Evolutionary conservation across 2,888 invertebrate genomes (phyloP).

Genomic region (Autographa pulchrina): DNA sequence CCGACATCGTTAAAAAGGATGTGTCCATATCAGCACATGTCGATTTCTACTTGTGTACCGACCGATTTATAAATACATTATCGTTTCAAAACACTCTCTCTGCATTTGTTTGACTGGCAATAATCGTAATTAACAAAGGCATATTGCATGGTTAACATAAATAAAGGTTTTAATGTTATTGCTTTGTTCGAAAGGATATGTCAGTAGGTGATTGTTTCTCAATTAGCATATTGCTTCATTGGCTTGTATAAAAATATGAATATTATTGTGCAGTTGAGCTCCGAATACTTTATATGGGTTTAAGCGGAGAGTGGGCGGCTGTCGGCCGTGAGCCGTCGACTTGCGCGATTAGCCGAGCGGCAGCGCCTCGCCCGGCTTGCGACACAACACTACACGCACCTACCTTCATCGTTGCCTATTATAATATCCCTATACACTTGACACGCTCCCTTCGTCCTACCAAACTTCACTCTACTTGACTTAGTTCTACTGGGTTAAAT

Average conservation of each 20-base stretch:
- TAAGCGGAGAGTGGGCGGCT: constrained; percentile 87
- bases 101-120: constrained; percentile 34
- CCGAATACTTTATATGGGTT: constrained; percentile 86
- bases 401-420: constrained; percentile 77
- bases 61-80: constrained; percentile 27
- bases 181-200: constrained; percentile 58
- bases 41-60: constrained; percentile 23
- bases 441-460: not conserved
- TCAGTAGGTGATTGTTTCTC: constrained; percentile 70
- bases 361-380: constrained; percentile 69
- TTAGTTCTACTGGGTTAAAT: not conserved
- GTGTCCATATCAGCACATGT: constrained; percentile 38
- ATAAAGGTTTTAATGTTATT: constrained; percentile 43
- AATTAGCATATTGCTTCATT: constrained; percentile 81
- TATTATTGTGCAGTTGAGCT: constrained; percentile 80
- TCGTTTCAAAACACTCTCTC: constrained; percentile 49
- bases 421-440: constrained; percentile 56
- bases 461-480: not conserved
- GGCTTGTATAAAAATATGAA: constrained; percentile 82
- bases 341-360: constrained; percentile 79
- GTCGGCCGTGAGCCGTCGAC: constrained; percentile 84
- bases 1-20: constrained; percentile 41
- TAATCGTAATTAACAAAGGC: constrained; percentile 45
- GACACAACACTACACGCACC: constrained; percentile 70
- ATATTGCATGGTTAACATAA: constrained; percentile 34